Evolutionary conservation across 2,888 invertebrate genomes (phyloP).

Genomic region (Stictocephala bisonia): DNA sequence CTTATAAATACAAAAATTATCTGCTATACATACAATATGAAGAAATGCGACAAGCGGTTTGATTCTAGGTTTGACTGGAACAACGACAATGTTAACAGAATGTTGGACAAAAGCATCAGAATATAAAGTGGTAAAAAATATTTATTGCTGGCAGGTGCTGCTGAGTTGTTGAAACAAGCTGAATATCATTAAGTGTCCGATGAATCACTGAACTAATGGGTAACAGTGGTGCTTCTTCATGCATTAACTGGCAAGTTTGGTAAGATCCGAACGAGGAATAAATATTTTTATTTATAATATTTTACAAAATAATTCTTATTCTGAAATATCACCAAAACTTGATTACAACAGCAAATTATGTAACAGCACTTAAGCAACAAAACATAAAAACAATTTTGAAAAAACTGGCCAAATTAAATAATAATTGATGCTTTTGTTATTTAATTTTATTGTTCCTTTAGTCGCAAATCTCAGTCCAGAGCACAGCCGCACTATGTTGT

Average conservation of each 20-base stretch:
- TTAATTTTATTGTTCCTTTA: slow-evolving; percentile 10
- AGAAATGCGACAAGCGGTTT: slow-evolving; percentile 36
- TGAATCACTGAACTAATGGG: too few species aligned
- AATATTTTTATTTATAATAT: too few species aligned
- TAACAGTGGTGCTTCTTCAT: too few species aligned
- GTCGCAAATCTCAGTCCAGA: too few species aligned
- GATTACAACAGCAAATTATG: too few species aligned
- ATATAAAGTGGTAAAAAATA: neutral
- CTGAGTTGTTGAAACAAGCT: too few species aligned
- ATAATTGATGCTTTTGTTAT: slow-evolving; percentile 30
- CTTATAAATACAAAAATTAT: slow-evolving; percentile 31
- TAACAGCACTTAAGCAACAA: slow-evolving; percentile 10
- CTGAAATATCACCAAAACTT: too few species aligned
- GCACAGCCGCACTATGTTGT: too few species aligned
- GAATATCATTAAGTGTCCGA: too few species aligned
- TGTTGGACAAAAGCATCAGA: slow-evolving; percentile 34
- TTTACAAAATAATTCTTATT: too few species aligned
- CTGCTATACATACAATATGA: slow-evolving; percentile 34
- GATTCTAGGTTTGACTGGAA: slow-evolving; percentile 33
- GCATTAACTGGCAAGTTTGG: too few species aligned
- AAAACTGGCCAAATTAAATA: neutral
- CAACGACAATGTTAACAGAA: slow-evolving; percentile 16
- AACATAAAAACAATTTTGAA: slow-evolving; percentile 1
- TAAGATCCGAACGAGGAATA: too few species aligned
- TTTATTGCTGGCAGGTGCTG: slow-evolving; percentile 31